Evolutionary conservation across 1,140 invertebrate genomes (phyloP).

Genomic region (Polypedilum vanderplanki): DNA sequence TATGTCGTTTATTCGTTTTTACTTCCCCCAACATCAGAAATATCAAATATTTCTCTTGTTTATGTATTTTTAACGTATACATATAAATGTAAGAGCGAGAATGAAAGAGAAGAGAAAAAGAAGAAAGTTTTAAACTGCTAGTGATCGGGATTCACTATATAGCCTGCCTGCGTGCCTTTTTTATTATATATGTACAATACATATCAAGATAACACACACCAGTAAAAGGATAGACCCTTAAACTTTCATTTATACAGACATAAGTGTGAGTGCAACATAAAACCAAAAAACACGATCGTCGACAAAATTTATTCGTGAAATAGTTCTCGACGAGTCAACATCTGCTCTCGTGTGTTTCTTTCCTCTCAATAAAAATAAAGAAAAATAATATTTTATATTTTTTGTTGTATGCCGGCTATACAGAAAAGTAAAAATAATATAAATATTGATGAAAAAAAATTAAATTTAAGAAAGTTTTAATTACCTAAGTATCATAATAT

Average conservation of each 20-base stretch:
- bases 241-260: not conserved
- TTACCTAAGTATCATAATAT: not conserved
- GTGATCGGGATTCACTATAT: not conserved
- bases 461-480: not conserved
- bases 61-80: not conserved
- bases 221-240: not conserved
- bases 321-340: conserved; percentile 25
- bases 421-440: conserved; percentile 10
- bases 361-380: not conserved
- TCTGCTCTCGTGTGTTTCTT: conserved; percentile 10
- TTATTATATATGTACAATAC: not conserved
- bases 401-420: conserved; percentile 22
- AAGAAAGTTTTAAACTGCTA: not conserved
- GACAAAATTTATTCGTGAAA: conserved; percentile 2
- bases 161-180: not conserved
- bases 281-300: conserved; percentile 26
- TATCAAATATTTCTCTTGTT: not conserved
- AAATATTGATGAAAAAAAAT: not conserved
- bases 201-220: not conserved
- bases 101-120: not conserved
- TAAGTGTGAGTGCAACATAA: not conserved
- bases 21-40: not conserved
- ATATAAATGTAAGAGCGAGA: no score
- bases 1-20: not conserved
- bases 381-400: no score